These are phyloP conservation scores for Acleris emargana DNA, from an alignment of 2,888 invertebrate species.

Conservation along the genomic window DNA sequence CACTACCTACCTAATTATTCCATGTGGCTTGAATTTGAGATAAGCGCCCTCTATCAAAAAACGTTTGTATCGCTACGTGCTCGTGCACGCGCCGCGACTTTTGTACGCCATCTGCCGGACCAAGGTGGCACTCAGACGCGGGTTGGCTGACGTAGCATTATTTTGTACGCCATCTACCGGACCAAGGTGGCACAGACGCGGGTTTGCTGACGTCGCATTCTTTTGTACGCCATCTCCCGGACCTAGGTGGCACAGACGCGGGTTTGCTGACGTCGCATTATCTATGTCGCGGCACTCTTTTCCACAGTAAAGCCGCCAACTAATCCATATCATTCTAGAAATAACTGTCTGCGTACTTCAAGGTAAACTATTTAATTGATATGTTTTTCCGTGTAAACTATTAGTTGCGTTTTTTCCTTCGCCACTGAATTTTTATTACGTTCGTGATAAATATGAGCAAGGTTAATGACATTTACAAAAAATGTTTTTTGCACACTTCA, in stretches of 20 bases:
- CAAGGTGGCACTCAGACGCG: neutral
- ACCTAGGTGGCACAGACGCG: no score
- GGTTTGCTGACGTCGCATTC: no score
- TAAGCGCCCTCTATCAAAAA: neutral
- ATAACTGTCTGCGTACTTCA: slow-evolving; percentile 9
- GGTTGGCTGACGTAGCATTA: no score
- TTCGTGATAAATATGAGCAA: no score
- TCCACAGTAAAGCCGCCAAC: neutral
- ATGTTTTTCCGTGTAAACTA: neutral
- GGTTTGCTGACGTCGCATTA: neutral
- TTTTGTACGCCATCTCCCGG: no score
- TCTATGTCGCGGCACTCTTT: neutral
- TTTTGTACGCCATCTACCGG: no score
- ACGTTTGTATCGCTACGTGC: neutral
- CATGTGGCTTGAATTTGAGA: neutral
- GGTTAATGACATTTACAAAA: no score
- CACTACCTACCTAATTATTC: neutral
- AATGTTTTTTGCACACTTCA: no score
- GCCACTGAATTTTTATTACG: no score
- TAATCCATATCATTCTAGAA: slow-evolving; percentile 11
- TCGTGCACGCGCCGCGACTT: neutral
- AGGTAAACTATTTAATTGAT: slow-evolving; percentile 10
- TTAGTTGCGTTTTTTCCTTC: no score
- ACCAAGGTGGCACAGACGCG: no score
- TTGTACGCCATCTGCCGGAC: neutral